Percentiles rank a stretch among this genome's conserved stretches.
Conservation (phyloP, 1,140 invertebrate genomes). For the Hyles euphorbiae region DNA sequence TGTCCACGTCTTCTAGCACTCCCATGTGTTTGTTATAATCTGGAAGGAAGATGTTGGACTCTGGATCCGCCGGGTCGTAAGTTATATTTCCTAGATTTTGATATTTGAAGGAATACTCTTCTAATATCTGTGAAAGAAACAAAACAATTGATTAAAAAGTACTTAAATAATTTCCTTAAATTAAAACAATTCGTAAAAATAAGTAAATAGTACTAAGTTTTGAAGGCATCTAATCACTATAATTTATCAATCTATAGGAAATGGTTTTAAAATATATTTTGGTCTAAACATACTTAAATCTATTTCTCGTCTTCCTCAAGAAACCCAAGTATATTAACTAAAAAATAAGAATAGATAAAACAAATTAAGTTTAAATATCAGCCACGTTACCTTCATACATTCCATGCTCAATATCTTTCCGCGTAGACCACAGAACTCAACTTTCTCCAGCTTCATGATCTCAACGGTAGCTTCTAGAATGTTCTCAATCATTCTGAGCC, state of each 20-base stretch:
- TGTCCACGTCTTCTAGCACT: slow-evolving; percentile 81
- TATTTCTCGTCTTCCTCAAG: too few relatives aligned
- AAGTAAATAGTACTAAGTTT: too few relatives aligned
- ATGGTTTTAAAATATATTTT: too few relatives aligned
- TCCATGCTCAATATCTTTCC: slow-evolving; percentile 80
- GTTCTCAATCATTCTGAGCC: slow-evolving; percentile 77
- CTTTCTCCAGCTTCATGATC: slow-evolving; percentile 91
- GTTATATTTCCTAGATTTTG: slow-evolving; percentile 81
- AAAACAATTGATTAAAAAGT: too few relatives aligned
- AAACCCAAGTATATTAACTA: too few relatives aligned
- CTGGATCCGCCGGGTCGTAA: slow-evolving; percentile 76
- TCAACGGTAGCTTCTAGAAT: slow-evolving; percentile 85
- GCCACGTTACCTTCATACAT: slow-evolving; percentile 60
- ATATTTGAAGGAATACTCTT: slow-evolving; percentile 85
- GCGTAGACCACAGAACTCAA: slow-evolving; percentile 88
- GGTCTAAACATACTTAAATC: too few relatives aligned
- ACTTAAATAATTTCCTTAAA: too few relatives aligned
- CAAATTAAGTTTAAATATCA: too few relatives aligned
- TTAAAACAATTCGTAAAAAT: too few relatives aligned
- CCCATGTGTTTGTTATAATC: slow-evolving; percentile 79
- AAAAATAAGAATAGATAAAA: too few relatives aligned
- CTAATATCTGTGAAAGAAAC: slow-evolving; percentile 63
- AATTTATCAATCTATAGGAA: too few relatives aligned
- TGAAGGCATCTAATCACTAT: too few relatives aligned
- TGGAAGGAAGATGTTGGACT: slow-evolving; percentile 78